Evolutionary conservation across 2,888 invertebrate genomes (phyloP).

Genomic region (Agonopterix alstromeriana): DNA sequence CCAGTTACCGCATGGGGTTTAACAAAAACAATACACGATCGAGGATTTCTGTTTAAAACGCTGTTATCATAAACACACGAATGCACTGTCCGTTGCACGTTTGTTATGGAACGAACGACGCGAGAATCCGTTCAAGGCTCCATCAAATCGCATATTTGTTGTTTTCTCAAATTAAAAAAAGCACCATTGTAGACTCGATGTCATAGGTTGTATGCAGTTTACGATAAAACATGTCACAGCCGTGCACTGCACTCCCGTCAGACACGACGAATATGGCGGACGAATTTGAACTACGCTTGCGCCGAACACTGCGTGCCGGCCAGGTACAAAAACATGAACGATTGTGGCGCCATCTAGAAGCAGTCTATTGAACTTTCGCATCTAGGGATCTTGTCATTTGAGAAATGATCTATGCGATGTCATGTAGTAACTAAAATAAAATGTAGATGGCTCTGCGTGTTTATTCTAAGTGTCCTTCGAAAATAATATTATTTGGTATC

Average conservation of each 20-base stretch:
- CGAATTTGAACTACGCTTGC: constrained; percentile 75
- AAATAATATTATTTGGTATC: too few relatives aligned
- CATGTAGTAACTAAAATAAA: background rate
- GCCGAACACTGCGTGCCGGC: constrained; percentile 29
- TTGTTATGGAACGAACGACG: constrained; percentile 61
- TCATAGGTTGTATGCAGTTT: constrained; percentile 62
- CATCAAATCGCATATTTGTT: constrained; percentile 60
- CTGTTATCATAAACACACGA: constrained; percentile 74
- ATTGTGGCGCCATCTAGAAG: constrained; percentile 35
- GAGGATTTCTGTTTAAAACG: constrained; percentile 56
- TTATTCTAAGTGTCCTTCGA: too few relatives aligned
- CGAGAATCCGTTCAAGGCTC: constrained; percentile 49
- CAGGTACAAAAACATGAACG: constrained; percentile 53
- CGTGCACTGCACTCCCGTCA: constrained; percentile 69
- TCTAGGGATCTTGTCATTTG: background rate
- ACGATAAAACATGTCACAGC: constrained; percentile 71
- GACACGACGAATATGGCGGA: constrained; percentile 77
- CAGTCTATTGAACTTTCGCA: constrained; percentile 20
- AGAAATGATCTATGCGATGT: background rate
- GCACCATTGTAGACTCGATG: constrained; percentile 54
- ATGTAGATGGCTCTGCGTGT: background rate
- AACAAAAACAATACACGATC: constrained; percentile 60
- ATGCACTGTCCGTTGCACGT: constrained; percentile 71
- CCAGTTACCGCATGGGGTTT: constrained; percentile 52
- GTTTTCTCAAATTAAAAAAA: constrained; percentile 43